Evolutionary conservation across 30 jellyfish, hydroid and myxozoan genomes (phyloP).

Genomic region (Turritopsis rubra): DNA sequence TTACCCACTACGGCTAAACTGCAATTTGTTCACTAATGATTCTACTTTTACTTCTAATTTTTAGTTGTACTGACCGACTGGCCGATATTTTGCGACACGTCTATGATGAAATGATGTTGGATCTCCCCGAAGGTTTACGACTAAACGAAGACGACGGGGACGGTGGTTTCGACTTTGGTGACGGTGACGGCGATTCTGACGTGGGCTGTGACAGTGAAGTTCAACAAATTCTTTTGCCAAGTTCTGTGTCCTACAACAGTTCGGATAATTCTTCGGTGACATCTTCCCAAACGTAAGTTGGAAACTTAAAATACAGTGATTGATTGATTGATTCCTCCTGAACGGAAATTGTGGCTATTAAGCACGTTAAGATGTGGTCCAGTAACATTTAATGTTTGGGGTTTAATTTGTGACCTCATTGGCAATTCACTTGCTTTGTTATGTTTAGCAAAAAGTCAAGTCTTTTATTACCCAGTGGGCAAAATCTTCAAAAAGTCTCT

Average conservation of each 20-base stretch:
- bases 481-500: no score
- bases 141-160: neutral
- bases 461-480: no score
- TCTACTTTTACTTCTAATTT: neutral
- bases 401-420: no score
- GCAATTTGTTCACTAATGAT: neutral
- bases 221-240: neutral
- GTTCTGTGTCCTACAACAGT: constrained; percentile 20
- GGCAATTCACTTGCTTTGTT: no score
- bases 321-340: no score
- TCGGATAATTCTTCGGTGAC: constrained; percentile 27
- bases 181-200: constrained; percentile 2
- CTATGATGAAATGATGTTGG: constrained; percentile 33
- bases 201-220: neutral
- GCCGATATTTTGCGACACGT: constrained; percentile 22
- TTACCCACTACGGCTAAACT: no score
- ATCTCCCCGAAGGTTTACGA: constrained; percentile 4
- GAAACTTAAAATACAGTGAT: no score
- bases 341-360: no score
- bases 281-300: constrained; percentile 24
- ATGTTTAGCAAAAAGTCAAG: no score
- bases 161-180: no score
- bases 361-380: no score
- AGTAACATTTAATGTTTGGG: no score
- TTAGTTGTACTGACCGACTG: constrained; percentile 11